A percentile compares a stretch with the other conserved stretches of the same genome.
Evolutionary conservation across 2,888 invertebrate species (phyloP).

Genomic region (Leptarthrus brevirostris): DNA sequence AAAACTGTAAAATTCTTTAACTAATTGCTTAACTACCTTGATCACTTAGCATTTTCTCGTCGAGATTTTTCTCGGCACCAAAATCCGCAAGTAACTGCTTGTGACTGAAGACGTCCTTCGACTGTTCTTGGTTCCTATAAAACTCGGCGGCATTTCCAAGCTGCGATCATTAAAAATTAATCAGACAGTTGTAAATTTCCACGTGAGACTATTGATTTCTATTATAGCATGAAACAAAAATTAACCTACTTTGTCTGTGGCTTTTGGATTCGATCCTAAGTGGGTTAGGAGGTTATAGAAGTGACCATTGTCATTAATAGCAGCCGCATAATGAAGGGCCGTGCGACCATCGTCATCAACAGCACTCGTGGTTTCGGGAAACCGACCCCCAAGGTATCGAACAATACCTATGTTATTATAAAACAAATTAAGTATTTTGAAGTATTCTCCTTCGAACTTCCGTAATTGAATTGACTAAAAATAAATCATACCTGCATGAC

Average conservation of each 20-base stretch:
- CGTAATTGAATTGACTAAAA: no score
- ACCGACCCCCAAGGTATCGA: slow-evolving; percentile 78
- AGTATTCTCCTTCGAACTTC: no score
- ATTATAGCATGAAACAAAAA: slow-evolving; percentile 54
- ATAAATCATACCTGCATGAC: slow-evolving; percentile 84
- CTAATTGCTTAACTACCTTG: slow-evolving; percentile 74
- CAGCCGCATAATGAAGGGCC: slow-evolving; percentile 90
- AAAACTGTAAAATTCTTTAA: slow-evolving; percentile 9
- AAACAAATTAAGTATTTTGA: background rate
- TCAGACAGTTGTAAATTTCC: background rate
- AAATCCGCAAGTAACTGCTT: slow-evolving; percentile 76
- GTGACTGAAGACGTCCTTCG: slow-evolving; percentile 75
- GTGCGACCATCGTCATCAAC: slow-evolving; percentile 84
- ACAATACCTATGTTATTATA: slow-evolving; percentile 63
- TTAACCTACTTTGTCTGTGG: slow-evolving; percentile 82
- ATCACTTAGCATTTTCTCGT: slow-evolving; percentile 78
- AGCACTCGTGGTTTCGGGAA: slow-evolving; percentile 87
- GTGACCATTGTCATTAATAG: slow-evolving; percentile 85
- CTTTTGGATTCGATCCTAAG: slow-evolving; percentile 85
- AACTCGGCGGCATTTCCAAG: slow-evolving; percentile 83
- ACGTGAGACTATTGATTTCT: slow-evolving; percentile 11
- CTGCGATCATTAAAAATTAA: slow-evolving; percentile 66
- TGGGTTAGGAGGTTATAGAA: slow-evolving; percentile 87
- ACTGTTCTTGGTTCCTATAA: slow-evolving; percentile 73
- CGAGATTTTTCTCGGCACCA: slow-evolving; percentile 75